Percentiles rank a stretch among this genome's conserved stretches.
These are phyloP conservation scores for Sipha flava DNA, from an alignment of 1,140 invertebrate species.

Conservation along the genomic window DNA sequence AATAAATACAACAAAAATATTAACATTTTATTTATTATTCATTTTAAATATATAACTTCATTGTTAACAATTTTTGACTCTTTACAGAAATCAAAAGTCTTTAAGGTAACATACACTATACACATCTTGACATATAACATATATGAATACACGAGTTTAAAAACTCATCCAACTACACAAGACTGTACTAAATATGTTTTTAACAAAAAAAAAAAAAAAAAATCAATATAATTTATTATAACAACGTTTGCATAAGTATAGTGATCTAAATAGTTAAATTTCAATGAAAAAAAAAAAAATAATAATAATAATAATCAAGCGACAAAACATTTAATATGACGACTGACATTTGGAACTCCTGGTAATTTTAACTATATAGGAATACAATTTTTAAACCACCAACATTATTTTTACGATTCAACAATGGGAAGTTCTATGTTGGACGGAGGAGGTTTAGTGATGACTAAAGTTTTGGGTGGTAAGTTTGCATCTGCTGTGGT, in stretches of 20 bases:
- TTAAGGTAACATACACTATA: constrained; percentile 27
- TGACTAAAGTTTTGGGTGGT: constrained; percentile 24
- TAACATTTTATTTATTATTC: background rate
- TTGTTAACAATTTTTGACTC: constrained; percentile 26
- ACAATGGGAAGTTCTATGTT: constrained; percentile 11
- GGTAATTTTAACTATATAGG: constrained; percentile 25
- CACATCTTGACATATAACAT: constrained; percentile 7
- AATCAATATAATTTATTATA: background rate
- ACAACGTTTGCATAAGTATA: background rate
- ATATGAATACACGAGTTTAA: background rate
- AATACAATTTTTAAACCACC: constrained; percentile 14
- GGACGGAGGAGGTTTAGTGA: constrained; percentile 30
- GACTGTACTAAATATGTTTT: background rate
- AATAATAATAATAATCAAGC: no score
- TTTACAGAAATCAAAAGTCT: constrained; percentile 7
- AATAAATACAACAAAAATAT: background rate
- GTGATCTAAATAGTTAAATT: constrained; percentile 3
- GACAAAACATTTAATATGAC: constrained; percentile 24
- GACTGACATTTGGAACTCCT: constrained; percentile 24
- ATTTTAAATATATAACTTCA: constrained; percentile 23
- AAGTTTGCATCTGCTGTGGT: constrained; percentile 8
- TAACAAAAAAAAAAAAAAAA: background rate
- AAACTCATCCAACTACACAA: background rate
- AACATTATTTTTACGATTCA: background rate
- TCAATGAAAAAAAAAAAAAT: constrained; percentile 11